Evolutionary conservation across 2,888 invertebrate species (phyloP).

Genomic region (Apoda limacodes): DNA sequence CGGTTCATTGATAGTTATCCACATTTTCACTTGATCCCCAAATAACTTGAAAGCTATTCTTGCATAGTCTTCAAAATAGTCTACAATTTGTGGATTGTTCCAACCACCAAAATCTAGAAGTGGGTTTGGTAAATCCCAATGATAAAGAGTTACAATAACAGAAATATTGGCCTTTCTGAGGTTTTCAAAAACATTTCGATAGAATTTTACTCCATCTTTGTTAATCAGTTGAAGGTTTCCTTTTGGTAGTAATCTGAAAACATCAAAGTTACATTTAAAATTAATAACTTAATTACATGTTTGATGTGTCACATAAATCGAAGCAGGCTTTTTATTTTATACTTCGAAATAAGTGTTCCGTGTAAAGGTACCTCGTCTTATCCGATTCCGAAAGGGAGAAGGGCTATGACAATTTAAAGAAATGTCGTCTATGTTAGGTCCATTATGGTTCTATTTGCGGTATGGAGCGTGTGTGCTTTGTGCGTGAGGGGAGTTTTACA

Average conservation of each 20-base stretch:
- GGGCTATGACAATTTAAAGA: too few relatives aligned
- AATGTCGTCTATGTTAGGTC: too few relatives aligned
- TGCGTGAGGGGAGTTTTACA: too few relatives aligned
- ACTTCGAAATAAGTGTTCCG: too few relatives aligned
- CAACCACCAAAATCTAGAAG: conserved; percentile 66
- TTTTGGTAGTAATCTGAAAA: conserved; percentile 77
- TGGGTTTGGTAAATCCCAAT: conserved; percentile 69
- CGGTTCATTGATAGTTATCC: conserved; percentile 85
- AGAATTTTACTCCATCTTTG: conserved; percentile 77
- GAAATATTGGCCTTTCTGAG: conserved; percentile 73
- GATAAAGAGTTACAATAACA: conserved; percentile 76
- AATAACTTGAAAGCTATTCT: conserved; percentile 66
- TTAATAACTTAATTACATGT: too few relatives aligned
- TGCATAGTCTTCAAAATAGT: conserved; percentile 68
- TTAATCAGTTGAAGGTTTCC: conserved; percentile 76
- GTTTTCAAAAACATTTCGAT: conserved; percentile 79
- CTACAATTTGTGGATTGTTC: conserved; percentile 60
- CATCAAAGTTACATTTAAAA: too few relatives aligned
- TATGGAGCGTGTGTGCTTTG: too few relatives aligned
- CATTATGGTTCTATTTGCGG: too few relatives aligned
- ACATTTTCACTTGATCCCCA: conserved; percentile 74
- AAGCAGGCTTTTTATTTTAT: too few relatives aligned
- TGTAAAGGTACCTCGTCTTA: too few relatives aligned
- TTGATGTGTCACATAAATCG: too few relatives aligned
- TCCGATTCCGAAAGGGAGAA: too few relatives aligned